Evolutionary conservation across 2,888 invertebrate genomes (phyloP).

Genomic region (Coelogynopora nodosa): DNA sequence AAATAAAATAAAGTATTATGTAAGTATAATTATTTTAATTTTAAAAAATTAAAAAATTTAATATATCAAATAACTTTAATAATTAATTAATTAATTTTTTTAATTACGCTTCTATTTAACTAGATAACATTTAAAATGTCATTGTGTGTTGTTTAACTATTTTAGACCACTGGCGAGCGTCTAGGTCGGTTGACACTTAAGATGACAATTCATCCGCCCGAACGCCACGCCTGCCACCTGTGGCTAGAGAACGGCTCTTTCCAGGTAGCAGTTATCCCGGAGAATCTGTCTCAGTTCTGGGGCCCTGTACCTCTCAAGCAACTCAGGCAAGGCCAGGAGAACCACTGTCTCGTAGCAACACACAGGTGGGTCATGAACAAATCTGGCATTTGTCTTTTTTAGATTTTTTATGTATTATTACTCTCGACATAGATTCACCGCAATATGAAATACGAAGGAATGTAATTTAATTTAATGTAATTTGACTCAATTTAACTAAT

Average conservation of each 20-base stretch:
- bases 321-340: constrained; percentile 55
- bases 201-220: constrained; percentile 44
- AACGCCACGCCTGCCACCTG: constrained; percentile 52
- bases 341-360: constrained; percentile 58
- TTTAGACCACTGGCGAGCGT: background rate
- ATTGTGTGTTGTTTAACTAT: background rate
- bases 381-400: background rate
- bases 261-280: constrained; percentile 60
- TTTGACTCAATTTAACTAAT: too few species aligned
- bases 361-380: constrained; percentile 51
- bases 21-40: background rate
- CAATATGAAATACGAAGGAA: too few species aligned
- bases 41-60: too few species aligned
- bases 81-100: too few species aligned
- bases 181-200: background rate
- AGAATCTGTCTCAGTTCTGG: constrained; percentile 57
- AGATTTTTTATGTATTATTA: too few species aligned
- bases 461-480: too few species aligned
- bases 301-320: constrained; percentile 57
- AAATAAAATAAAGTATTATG: too few species aligned
- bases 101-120: background rate
- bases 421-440: too few species aligned
- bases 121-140: background rate
- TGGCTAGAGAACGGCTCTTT: constrained; percentile 57
- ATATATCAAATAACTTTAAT: too few species aligned